phyloP scores from a whole-genome alignment of 1,140 invertebrate genomes.

The Drosophila watanabei region DNA sequence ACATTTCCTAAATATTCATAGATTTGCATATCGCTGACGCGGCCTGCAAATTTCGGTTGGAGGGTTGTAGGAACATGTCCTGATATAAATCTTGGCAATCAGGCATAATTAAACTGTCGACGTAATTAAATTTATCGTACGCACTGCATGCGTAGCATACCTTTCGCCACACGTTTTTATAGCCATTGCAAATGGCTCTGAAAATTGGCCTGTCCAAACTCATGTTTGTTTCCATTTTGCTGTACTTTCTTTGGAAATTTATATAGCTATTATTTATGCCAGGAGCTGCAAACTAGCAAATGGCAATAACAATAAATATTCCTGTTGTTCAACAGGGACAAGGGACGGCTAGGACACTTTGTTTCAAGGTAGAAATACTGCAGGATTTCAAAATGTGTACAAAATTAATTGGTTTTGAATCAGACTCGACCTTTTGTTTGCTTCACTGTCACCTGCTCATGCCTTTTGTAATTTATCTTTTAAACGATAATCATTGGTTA shows the following conservation, averaged over 20 bases:
- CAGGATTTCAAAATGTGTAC: neutral
- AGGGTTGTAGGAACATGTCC: neutral
- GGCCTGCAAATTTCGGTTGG: constrained; percentile 39
- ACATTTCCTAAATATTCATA: constrained; percentile 70
- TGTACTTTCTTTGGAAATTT: constrained; percentile 42
- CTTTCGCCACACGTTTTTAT: constrained; percentile 34
- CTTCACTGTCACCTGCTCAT: neutral
- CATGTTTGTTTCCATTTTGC: constrained; percentile 15
- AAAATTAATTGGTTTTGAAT: constrained; percentile 14
- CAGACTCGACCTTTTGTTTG: neutral
- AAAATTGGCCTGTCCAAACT: constrained; percentile 24
- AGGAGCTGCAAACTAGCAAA: constrained; percentile 29
- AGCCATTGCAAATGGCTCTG: constrained; percentile 42
- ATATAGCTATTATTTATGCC: constrained; percentile 62
- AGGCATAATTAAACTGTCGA: constrained; percentile 76
- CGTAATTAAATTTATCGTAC: constrained; percentile 77
- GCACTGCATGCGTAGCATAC: constrained; percentile 12
- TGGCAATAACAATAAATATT: constrained; percentile 67
- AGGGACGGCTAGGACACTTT: neutral
- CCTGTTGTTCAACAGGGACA: constrained; percentile 6
- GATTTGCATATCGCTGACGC: constrained; percentile 68
- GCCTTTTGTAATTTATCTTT: neutral
- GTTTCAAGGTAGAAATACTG: neutral
- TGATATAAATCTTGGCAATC: constrained; percentile 62
- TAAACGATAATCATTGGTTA: neutral